Conservation (phyloP, 2,888 invertebrate species). For the Cataglyphis altisquamis region DNA sequence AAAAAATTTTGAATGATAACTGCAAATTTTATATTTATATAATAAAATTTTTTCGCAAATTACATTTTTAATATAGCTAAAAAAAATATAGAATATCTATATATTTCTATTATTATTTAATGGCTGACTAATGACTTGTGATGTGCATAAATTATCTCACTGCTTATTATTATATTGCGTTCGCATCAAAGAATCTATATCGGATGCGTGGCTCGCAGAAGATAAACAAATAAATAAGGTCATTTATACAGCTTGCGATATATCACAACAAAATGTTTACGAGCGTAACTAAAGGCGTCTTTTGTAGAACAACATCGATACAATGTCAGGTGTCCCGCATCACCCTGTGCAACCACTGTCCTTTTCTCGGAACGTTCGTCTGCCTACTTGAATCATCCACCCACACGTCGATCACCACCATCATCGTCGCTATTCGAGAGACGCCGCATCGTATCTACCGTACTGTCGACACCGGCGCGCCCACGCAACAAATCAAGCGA, state of each 20-base stretch:
- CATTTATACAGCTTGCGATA: conserved; percentile 81
- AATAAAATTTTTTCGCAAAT: conserved; percentile 37
- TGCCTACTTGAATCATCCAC: conserved; percentile 62
- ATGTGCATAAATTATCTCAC: conserved; percentile 15
- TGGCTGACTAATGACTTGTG: conserved; percentile 22
- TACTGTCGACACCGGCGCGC: conserved; percentile 30
- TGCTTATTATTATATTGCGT: conserved; percentile 3
- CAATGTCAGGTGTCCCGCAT: conserved; percentile 75
- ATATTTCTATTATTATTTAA: conserved; percentile 11
- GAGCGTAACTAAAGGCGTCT: conserved; percentile 73
- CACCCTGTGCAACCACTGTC: conserved; percentile 23
- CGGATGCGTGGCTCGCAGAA: not conserved
- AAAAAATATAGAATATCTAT: not conserved
- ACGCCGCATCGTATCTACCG: not conserved
- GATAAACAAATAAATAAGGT: conserved; percentile 52
- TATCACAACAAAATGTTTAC: conserved; percentile 81
- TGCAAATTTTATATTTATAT: conserved; percentile 2
- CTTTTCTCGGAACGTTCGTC: conserved; percentile 20
- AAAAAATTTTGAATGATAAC: conserved; percentile 22
- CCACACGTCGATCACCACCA: conserved; percentile 51
- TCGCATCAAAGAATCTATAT: not conserved
- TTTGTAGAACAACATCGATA: conserved; percentile 74
- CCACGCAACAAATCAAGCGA: conserved; percentile 79
- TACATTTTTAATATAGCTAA: conserved; percentile 18
- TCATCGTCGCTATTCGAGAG: not conserved